Evolutionary conservation across 1,140 invertebrate species (phyloP).

Genomic region (Drosophila aff.): DNA sequence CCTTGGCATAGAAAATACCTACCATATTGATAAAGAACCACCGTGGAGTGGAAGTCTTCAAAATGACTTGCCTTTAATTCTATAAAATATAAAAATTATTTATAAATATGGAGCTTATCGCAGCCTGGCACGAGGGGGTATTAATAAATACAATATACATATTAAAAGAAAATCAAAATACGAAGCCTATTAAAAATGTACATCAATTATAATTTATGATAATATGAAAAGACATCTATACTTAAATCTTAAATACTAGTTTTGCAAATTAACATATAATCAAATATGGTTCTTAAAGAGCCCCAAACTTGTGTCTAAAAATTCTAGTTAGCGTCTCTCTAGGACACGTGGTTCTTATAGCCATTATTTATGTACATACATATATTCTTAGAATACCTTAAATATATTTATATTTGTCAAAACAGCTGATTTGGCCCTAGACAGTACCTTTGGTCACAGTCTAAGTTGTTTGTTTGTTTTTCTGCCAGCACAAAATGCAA

Average conservation of each 20-base stretch:
- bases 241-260: background rate
- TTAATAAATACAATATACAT: background rate
- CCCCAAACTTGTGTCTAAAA: background rate
- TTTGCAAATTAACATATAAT: background rate
- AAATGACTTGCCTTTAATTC: constrained; percentile 12
- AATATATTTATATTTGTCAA: constrained; percentile 4
- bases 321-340: too few species aligned
- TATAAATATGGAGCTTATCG: constrained; percentile 3
- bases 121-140: background rate
- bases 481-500: constrained; percentile 16
- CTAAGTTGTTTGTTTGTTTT: constrained; percentile 48
- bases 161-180: background rate
- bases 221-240: background rate
- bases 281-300: background rate
- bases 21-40: background rate
- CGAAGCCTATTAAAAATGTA: background rate
- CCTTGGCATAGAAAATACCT: background rate
- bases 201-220: background rate
- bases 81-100: background rate
- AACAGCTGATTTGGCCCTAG: constrained; percentile 2
- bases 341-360: background rate
- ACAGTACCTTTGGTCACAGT: constrained; percentile 31
- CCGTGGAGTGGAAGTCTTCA: background rate
- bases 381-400: background rate
- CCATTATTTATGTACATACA: background rate